A percentile compares a stretch with the other conserved stretches of the same genome.
phyloP scores from a whole-genome alignment of 2,113 vertebrate species.

The Oostethus manadensis region DNA sequence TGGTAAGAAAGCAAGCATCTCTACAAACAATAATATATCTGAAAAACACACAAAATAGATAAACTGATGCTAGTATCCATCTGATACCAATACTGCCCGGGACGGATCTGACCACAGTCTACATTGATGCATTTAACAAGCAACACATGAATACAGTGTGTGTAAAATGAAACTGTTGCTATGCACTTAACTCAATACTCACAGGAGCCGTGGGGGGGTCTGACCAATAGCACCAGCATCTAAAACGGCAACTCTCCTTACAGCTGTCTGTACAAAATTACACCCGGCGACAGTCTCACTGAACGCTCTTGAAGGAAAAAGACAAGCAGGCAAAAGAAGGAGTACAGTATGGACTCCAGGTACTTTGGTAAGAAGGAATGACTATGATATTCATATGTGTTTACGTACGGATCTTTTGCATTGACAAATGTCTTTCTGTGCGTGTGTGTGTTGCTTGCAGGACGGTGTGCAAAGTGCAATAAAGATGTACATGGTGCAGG shows the following conservation, averaged over 20 bases:
- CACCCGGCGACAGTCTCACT: conserved; percentile 22
- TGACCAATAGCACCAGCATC: conserved; percentile 18
- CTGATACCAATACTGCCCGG: too few relatives aligned
- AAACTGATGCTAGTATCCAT: too few relatives aligned
- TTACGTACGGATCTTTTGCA: not conserved
- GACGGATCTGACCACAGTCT: too few relatives aligned
- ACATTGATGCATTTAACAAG: not conserved
- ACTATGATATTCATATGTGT: not conserved
- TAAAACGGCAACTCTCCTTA: conserved; percentile 37
- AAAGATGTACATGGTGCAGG: conserved; percentile 26
- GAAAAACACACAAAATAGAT: too few relatives aligned
- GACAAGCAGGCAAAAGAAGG: conserved; percentile 15
- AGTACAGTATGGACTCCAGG: conserved; percentile 30
- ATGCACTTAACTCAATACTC: not conserved
- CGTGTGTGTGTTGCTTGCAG: conserved; percentile 24
- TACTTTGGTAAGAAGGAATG: conserved; percentile 43
- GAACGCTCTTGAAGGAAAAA: conserved; percentile 11
- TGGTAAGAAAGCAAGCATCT: too few relatives aligned
- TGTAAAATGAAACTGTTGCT: conserved; percentile 10
- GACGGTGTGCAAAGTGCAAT: conserved; percentile 43
- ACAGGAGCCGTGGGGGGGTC: conserved; percentile 11
- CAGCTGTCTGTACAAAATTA: conserved; percentile 62
- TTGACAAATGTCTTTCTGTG: not conserved
- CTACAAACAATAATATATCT: too few relatives aligned
- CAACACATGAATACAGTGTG: not conserved